Percentiles rank a stretch among this genome's conserved stretches.
phyloP scores from a whole-genome alignment of 2,113 vertebrate species.

The Chrysemys picta region DNA sequence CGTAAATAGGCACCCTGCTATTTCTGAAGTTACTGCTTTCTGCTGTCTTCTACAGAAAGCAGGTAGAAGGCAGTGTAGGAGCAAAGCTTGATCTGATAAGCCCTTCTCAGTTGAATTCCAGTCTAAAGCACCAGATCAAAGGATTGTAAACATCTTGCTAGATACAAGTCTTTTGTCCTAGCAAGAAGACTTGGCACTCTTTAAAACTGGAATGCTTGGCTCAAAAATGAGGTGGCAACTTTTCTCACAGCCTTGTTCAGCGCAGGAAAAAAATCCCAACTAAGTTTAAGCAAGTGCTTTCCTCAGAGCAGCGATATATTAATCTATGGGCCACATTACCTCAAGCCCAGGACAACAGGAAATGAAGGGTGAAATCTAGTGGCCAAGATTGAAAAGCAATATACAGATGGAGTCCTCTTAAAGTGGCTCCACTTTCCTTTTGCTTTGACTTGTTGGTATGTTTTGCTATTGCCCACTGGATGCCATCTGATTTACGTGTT shows the following conservation, averaged over 20 bases:
- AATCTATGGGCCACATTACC: background rate
- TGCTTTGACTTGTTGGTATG: background rate
- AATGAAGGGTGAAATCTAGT: background rate
- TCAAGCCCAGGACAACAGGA: background rate
- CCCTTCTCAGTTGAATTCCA: background rate
- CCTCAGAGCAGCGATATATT: background rate
- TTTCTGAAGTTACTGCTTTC: background rate
- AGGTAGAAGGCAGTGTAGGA: rapidly evolving
- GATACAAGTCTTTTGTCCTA: background rate
- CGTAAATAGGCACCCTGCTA: background rate
- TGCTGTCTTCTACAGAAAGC: background rate
- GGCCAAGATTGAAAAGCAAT: background rate
- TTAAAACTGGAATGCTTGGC: background rate
- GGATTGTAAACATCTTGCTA: background rate
- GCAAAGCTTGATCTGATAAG: background rate
- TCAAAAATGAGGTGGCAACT: background rate
- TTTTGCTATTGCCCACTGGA: background rate
- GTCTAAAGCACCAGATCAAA: too few relatives aligned
- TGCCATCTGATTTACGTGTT: background rate
- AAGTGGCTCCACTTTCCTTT: background rate
- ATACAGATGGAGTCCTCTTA: background rate
- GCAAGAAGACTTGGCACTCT: background rate
- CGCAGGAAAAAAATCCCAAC: background rate
- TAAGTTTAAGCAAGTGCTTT: background rate
- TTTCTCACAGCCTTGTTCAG: background rate